Evolutionary conservation across 2,888 invertebrate genomes (phyloP).

Genomic region (Dorcus hopei): DNA sequence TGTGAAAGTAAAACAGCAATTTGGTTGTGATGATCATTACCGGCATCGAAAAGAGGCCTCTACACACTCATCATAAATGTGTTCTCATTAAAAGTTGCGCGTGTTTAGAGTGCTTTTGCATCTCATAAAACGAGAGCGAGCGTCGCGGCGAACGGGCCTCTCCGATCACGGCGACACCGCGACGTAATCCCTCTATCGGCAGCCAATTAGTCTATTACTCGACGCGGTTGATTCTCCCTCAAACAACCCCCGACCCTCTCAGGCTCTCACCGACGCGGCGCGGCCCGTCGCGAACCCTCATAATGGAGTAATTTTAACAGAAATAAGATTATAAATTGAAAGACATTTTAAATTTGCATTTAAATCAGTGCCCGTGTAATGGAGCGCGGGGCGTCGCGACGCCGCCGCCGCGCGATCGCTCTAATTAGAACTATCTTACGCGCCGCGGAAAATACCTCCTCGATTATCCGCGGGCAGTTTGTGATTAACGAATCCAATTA

Average conservation of each 20-base stretch:
- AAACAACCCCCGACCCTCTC: slow-evolving; percentile 2
- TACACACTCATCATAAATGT: too few species aligned
- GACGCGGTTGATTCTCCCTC: slow-evolving; percentile 2
- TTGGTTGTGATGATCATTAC: too few species aligned
- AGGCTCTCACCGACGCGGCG: background rate
- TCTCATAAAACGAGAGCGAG: too few species aligned
- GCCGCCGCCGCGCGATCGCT: slow-evolving; percentile 22
- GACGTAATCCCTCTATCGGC: background rate
- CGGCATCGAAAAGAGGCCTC: too few species aligned
- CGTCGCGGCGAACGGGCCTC: too few species aligned
- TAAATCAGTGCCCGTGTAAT: slow-evolving; percentile 41
- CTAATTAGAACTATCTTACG: slow-evolving; percentile 34
- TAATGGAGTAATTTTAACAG: slow-evolving; percentile 50
- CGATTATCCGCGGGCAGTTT: slow-evolving; percentile 49
- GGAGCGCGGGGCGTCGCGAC: slow-evolving; percentile 24
- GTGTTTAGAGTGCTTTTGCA: too few species aligned
- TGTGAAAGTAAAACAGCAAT: too few species aligned
- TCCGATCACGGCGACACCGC: too few species aligned
- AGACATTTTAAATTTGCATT: slow-evolving; percentile 50
- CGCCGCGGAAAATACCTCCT: slow-evolving; percentile 30
- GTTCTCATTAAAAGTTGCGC: too few species aligned
- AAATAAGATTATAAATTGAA: slow-evolving; percentile 51
- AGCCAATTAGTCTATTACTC: slow-evolving; percentile 5
- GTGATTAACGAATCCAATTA: slow-evolving; percentile 52
- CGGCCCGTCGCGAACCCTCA: slow-evolving; percentile 33